Evolutionary conservation across 2,113 vertebrate species (phyloP), one percentile per base, ranked within the genome.

Genomic region (Meles meles): DNA sequence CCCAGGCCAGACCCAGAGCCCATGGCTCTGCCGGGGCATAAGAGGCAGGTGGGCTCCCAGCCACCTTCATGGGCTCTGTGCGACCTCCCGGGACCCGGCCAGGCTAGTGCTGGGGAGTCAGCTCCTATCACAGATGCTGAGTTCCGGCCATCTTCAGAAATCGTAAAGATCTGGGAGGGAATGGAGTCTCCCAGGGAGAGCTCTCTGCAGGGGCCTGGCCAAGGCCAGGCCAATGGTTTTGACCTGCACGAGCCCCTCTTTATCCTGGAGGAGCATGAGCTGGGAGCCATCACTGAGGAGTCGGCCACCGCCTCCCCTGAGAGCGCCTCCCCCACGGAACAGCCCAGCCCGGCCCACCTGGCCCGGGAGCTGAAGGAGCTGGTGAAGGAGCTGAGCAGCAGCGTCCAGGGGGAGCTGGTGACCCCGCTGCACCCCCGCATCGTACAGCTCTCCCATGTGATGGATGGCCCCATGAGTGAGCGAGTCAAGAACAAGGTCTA

Each of bases 401-500:
- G 76, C 65, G 15, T 42, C 49, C 97, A 94, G 90, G 97, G 91
- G 5, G 97, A n/a, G 81, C 93, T 92, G 98, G 98, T 49, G 77
- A 97, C 81, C 97, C 99, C 80, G 0, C 52, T 98, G 92, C 97
- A 97, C 61, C 97, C 96, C 76, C 99, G 98, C 7, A 98, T 98
- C 31, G 97, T 99, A 86, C 99, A 96, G 94, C 81, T 99, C 52
- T 93, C 98, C 13, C 98, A 98, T 0, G 96, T 98, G 85, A 98
- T 98, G 88, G 99, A 99, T 6, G 98, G 99, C 57, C 99, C 99
- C 7, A 81, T 99, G 96, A 97, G 97, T 0, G 98, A 98, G 23
- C 97, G 96, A 0, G 86, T 98, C 29, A 99, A 99, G 97, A 99
- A 98, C 97, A 99, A 99, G 98, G 99, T 99, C 55, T 99, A 99